Conservation (phyloP, 2,113 vertebrate species). For the Suricata suricatta region DNA sequence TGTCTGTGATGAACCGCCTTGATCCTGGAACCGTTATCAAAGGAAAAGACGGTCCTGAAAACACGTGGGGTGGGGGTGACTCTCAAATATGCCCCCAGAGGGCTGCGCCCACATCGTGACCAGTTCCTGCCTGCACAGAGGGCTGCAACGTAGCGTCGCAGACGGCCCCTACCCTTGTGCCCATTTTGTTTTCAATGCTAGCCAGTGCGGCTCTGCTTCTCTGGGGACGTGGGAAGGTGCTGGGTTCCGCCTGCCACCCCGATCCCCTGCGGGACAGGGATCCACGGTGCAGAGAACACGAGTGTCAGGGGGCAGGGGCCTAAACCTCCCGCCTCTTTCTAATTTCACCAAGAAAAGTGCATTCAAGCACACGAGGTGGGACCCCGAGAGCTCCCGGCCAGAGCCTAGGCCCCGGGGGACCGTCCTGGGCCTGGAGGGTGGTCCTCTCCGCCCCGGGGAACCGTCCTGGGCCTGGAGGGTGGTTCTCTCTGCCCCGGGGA, state of each 20-base stretch:
- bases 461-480: no score
- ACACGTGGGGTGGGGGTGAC: fast-evolving
- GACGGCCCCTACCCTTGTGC: background rate
- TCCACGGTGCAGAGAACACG: fast-evolving
- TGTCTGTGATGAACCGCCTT: fast-evolving
- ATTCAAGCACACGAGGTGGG: fast-evolving
- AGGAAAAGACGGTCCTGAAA: background rate
- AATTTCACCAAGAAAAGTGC: background rate
- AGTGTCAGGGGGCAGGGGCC: background rate
- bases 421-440: no score
- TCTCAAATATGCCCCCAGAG: background rate
- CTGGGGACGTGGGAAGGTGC: background rate
- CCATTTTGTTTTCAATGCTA: fast-evolving
- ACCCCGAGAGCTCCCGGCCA: background rate
- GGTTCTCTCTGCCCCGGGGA: no score
- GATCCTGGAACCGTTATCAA: background rate
- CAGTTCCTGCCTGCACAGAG: fast-evolving
- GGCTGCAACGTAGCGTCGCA: no score
- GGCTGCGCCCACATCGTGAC: background rate
- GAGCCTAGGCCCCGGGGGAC: background rate
- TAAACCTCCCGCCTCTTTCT: background rate
- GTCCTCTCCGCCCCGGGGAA: no score
- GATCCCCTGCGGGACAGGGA: background rate
- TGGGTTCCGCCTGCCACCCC: fast-evolving
- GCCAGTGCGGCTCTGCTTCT: background rate